Base-by-base conservation (phyloP, 2,113 vertebrate genomes). In the Apodemus sylvaticus region DNA sequence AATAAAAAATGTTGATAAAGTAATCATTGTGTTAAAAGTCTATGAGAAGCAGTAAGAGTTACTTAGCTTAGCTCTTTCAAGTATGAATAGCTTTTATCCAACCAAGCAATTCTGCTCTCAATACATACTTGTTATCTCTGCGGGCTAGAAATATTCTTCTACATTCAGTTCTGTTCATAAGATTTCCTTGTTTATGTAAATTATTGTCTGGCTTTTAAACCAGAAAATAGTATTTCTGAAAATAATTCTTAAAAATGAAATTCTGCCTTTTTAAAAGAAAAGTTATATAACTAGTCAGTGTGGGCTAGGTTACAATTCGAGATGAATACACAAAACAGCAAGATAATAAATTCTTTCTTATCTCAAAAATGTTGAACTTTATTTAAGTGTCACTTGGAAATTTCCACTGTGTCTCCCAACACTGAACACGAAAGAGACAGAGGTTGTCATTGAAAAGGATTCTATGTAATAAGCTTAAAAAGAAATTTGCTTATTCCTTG, bases 1-100 rank as follows among this genome's bases (percentile, higher is more conserved):
- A 82, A 94, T 71, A 29, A 77, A 66, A 14, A 29, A 22, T 55
- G 8, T 81, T 95, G 64, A 93, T 39, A 93, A 90, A 14, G 77
- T 85, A 82, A 24, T 64, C 8, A 90, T 90, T 62, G 62, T 79
- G 10, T 60, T 93, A 86, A 94, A 94, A 95, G 62, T n/a, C 20
- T n/a, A 42, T 88, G 36, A 90, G 94, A 70, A 93, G 83, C 22
- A 88, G 64, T 10, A 64, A 64, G 55, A 55, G 42, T 91, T 81
- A 58, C 51, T 77, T 71, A 92, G n/a, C 29, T 73, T 82, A 78
- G 48, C 8, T 29, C 66, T 83, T 79, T 93, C 85, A 71, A 89
- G 12, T 76, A 34, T 39, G 42, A 92, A 74, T 89, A 51, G 1
- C 42, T 62, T 31, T 76, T 53, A 22, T 68, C 76, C 74, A n/a